These are phyloP conservation scores for Burhinus oedicnemus DNA, from an alignment of 2,113 vertebrate species.

Conservation along the genomic window DNA sequence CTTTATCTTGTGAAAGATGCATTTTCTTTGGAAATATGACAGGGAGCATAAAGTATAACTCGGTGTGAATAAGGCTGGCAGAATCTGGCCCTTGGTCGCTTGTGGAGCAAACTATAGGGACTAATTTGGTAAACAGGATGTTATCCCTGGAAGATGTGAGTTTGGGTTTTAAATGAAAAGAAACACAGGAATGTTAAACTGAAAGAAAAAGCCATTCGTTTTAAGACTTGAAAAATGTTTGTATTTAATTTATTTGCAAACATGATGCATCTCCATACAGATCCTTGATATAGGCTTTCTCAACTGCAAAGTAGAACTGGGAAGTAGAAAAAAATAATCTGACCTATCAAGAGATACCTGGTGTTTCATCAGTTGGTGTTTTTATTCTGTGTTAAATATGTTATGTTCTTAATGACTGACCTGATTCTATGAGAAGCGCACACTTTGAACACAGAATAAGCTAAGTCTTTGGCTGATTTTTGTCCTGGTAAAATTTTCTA, in stretches of 20 bases:
- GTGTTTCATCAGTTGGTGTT: neutral
- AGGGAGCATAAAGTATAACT: neutral
- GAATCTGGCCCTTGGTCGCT: fast-evolving
- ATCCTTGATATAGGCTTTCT: neutral
- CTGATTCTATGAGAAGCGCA: neutral
- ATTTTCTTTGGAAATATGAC: neutral
- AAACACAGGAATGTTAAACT: neutral
- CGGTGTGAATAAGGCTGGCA: neutral
- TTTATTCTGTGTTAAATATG: neutral
- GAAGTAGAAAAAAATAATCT: neutral
- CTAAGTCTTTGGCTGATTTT: neutral
- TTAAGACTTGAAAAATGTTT: neutral
- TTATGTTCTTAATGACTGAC: neutral
- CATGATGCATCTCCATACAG: neutral
- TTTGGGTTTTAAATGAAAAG: neutral
- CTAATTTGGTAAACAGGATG: neutral
- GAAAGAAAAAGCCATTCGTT: neutral
- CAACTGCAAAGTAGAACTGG: neutral
- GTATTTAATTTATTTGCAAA: neutral
- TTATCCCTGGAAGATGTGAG: neutral
- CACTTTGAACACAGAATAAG: neutral
- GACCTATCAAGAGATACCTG: neutral
- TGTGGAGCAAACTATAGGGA: neutral
- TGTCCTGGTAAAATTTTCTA: neutral
- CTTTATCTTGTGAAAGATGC: neutral